These are phyloP conservation scores for Asbolus verrucosus DNA, from an alignment of 1,140 invertebrate genomes.

Conservation along the genomic window DNA sequence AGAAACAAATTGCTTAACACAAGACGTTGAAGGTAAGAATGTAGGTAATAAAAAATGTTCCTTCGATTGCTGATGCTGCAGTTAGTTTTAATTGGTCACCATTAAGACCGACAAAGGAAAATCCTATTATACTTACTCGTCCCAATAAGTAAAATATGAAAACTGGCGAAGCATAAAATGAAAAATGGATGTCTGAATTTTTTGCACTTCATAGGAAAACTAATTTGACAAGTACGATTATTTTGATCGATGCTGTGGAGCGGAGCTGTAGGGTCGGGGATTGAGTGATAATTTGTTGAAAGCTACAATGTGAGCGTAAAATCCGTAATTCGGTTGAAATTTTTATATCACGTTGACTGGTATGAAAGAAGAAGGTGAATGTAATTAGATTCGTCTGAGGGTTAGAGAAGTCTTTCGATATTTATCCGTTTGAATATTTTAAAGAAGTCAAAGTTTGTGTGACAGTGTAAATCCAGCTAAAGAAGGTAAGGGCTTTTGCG, in stretches of 20 bases:
- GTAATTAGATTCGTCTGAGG: slow-evolving; percentile 24
- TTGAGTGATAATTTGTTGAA: neutral
- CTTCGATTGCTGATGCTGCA: too few relatives aligned
- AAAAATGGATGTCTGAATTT: too few relatives aligned
- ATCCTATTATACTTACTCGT: too few relatives aligned
- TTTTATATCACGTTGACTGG: slow-evolving; percentile 1
- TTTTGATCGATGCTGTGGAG: neutral
- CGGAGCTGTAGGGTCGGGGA: neutral
- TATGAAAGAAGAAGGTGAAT: neutral
- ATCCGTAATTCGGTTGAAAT: neutral
- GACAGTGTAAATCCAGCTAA: slow-evolving; percentile 43
- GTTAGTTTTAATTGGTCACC: too few relatives aligned
- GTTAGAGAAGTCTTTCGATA: slow-evolving; percentile 6
- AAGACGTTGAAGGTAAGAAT: too few relatives aligned
- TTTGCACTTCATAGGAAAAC: too few relatives aligned
- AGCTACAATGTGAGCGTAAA: slow-evolving; percentile 3
- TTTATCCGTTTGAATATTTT: slow-evolving; percentile 42
- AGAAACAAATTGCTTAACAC: too few relatives aligned
- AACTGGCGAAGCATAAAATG: too few relatives aligned
- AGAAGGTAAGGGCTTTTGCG: slow-evolving; percentile 47
- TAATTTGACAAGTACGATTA: too few relatives aligned
- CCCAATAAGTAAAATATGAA: too few relatives aligned
- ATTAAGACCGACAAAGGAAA: too few relatives aligned
- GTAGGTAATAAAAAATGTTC: too few relatives aligned
- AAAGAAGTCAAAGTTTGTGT: slow-evolving; percentile 37